Percentiles rank a stretch among this genome's conserved stretches.
These are phyloP conservation scores for Leptopilina drosophilae DNA, from an alignment of 2,888 invertebrate genomes.

Conservation along the genomic window DNA sequence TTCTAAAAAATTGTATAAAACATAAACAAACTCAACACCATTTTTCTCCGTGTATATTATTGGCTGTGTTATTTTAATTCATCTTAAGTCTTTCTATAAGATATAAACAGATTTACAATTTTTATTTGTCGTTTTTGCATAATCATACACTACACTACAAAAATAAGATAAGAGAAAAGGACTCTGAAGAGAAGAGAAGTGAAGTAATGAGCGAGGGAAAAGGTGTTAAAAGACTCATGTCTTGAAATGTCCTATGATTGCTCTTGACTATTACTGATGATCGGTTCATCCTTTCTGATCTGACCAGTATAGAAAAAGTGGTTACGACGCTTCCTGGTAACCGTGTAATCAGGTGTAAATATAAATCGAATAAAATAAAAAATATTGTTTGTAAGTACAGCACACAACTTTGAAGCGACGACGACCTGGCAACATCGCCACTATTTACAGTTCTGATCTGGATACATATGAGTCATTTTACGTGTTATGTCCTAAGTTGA, in stretches of 20 bases:
- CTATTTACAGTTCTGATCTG: constrained; percentile 56
- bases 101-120: no score
- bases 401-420: no score
- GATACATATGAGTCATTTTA: constrained; percentile 48
- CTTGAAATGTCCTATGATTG: not conserved
- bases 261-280: constrained; percentile 30
- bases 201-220: not conserved
- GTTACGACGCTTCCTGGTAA: constrained; percentile 69
- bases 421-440: constrained; percentile 65
- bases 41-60: no score
- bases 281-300: constrained; percentile 27
- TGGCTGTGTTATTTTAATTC: no score
- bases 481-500: no score
- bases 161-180: no score
- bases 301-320: constrained; percentile 62
- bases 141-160: no score
- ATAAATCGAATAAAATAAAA: no score
- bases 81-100: no score
- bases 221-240: not conserved
- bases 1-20: no score
- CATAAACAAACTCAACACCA: no score
- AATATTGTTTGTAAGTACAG: constrained; percentile 60
- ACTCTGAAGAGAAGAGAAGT: constrained; percentile 4
- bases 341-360: constrained; percentile 70
- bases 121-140: not conserved